phyloP scores from a whole-genome alignment of 23 tunicate genomes.

The Oikopleura albicans region DNA sequence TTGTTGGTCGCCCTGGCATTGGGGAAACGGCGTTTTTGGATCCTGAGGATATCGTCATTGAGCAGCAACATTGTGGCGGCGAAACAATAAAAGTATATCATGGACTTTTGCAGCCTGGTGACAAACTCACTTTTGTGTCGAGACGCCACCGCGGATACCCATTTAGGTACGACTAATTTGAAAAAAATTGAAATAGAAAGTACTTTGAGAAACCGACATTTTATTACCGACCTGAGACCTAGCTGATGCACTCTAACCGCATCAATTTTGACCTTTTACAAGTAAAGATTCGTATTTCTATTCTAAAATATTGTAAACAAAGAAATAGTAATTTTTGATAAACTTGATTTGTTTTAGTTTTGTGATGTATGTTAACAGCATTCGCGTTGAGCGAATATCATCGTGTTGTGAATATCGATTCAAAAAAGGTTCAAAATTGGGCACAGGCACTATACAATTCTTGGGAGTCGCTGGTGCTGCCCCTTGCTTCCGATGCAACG shows the following conservation, averaged over 20 bases:
- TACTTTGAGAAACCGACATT: no score
- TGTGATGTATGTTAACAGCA: slow-evolving; percentile 58
- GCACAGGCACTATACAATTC: slow-evolving; percentile 54
- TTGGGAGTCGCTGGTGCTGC: slow-evolving; percentile 57
- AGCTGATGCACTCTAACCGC: no score
- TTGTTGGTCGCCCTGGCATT: slow-evolving; percentile 52
- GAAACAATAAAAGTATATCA: slow-evolving; percentile 69
- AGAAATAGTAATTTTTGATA: neutral
- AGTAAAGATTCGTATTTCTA: no score
- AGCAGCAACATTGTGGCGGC: slow-evolving; percentile 97
- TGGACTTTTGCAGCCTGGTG: slow-evolving; percentile 49
- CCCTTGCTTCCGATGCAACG: slow-evolving; percentile 48
- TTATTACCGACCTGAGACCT: no score
- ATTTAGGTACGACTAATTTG: slow-evolving; percentile 24
- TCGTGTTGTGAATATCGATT: slow-evolving; percentile 90
- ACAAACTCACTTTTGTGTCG: slow-evolving; percentile 51
- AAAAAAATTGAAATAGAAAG: no score
- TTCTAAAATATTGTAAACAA: neutral
- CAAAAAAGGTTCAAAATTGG: slow-evolving; percentile 48
- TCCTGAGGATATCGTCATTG: slow-evolving; percentile 57
- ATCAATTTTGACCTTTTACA: no score
- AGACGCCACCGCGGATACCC: slow-evolving; percentile 80
- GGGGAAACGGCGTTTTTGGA: slow-evolving; percentile 65
- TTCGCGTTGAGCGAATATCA: slow-evolving; percentile 69
- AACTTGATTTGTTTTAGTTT: neutral